Conservation (phyloP, 2,797 vertebrate genomes). For the Halcyon badia region DNA sequence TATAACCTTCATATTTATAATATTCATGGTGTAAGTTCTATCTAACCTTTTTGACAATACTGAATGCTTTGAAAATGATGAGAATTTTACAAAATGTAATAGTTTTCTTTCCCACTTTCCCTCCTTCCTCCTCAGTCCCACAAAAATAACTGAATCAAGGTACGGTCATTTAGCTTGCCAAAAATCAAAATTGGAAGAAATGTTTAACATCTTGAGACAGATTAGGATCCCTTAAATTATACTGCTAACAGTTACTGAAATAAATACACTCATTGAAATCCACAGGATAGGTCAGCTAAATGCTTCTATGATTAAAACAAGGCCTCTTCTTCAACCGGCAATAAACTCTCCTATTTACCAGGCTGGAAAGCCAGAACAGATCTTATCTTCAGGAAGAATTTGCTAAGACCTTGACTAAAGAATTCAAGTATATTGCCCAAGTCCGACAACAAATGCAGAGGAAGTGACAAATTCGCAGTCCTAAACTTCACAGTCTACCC, state of each 20-base stretch:
- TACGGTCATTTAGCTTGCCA: not conserved
- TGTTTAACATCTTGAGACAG: not conserved
- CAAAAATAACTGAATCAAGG: not conserved
- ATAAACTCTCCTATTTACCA: not conserved
- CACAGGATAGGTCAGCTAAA: not conserved
- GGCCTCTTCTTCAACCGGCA: not conserved
- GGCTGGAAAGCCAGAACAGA: not conserved
- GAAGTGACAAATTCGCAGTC: not conserved
- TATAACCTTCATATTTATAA: not conserved
- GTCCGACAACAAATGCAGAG: not conserved
- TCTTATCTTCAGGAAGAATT: not conserved
- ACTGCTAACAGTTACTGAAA: not conserved
- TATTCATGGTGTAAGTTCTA: not conserved
- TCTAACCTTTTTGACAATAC: not conserved
- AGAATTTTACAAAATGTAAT: not conserved
- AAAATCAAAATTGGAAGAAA: not conserved
- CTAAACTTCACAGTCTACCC: not conserved
- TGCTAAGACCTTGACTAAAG: not conserved
- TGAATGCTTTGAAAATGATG: not conserved
- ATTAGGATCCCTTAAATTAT: not conserved
- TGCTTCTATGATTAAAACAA: not conserved
- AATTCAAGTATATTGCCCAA: not conserved
- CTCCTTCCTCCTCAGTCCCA: not conserved
- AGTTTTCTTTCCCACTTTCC: not conserved
- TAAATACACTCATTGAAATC: not conserved